Evolutionary conservation across 2,888 invertebrate genomes (phyloP), one percentile per base, ranked within the genome.

Genomic region (Morpho helenor): DNA sequence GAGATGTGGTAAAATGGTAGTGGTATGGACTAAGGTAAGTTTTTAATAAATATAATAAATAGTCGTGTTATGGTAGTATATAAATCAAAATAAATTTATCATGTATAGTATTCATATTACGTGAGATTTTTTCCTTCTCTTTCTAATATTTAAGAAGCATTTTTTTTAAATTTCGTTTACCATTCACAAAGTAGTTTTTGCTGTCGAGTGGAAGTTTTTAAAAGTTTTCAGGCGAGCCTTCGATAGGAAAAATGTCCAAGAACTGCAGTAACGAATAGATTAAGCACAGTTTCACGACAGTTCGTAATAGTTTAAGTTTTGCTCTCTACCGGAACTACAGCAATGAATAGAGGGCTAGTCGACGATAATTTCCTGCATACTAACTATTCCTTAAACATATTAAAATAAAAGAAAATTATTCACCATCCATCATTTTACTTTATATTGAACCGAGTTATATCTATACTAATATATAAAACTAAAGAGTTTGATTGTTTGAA

Each of bases 261-360:
- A 60, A 57, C 56, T 57, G 57, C 60, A 57, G 60, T 53, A 60
- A 57, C 56, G 50, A 53, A 57, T 57, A 57, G 60, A 60, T 60
- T 60, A 51, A 60, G 53, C 50, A 42, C 47, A 60, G 46, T 60
- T 60, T 23, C 53, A 41, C 48, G 60, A 60, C 60, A 60, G 53
- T 60, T 60, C 43, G 50, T 56, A 50, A 56, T 53, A 60, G 60
- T 60, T 60, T 44, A 43, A 60, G 57, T 57, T 60, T 53, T 50
- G 53, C 54, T 53, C 49, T 49, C 49, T 41, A 48, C 48, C n/a
- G 41, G 54, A 42, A 54, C 47, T 48, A 42, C 7, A 53, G 48
- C 48, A 48, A 56, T 57, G 53, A 53, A 46, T 57, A 39, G 44
- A 56, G 9, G 46, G 51, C 45, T 31, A 47, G 9, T 48, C 42